Evolutionary conservation across 2,888 invertebrate genomes (phyloP).

Genomic region (Eristalis intricaria): DNA sequence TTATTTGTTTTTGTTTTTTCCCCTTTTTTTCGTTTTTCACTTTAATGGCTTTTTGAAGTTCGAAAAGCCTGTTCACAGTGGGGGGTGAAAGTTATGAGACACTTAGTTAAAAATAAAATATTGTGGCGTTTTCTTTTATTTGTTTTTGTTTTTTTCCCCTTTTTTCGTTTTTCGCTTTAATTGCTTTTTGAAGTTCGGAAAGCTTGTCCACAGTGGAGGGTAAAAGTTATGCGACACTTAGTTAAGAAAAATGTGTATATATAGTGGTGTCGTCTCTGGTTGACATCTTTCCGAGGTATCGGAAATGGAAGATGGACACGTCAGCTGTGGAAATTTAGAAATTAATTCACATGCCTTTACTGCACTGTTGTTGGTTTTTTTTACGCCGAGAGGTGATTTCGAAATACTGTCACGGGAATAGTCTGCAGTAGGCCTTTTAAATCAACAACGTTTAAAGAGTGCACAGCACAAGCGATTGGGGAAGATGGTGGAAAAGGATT

Average conservation of each 20-base stretch:
- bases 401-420: too few relatives aligned
- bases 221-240: neutral
- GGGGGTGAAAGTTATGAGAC: neutral
- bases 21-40: neutral
- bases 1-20: constrained; percentile 9
- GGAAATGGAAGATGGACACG: too few relatives aligned
- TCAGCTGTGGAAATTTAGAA: too few relatives aligned
- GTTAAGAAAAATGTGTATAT: too few relatives aligned
- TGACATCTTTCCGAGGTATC: neutral
- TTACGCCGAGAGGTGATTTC: too few relatives aligned
- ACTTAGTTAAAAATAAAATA: neutral
- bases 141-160: neutral
- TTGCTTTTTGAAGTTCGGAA: constrained; percentile 9
- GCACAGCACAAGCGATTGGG: too few relatives aligned
- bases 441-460: too few relatives aligned
- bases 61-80: constrained; percentile 12
- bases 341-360: too few relatives aligned
- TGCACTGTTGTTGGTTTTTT: too few relatives aligned
- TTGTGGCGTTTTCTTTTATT: constrained; percentile 35
- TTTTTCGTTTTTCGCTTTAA: constrained; percentile 7
- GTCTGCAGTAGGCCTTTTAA: too few relatives aligned
- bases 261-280: too few relatives aligned
- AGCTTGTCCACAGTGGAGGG: constrained; percentile 6
- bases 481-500: too few relatives aligned
- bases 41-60: constrained; percentile 19